Evolutionary conservation across 2,888 invertebrate genomes (phyloP).

Genomic region (Gandaritis pyraliata): DNA sequence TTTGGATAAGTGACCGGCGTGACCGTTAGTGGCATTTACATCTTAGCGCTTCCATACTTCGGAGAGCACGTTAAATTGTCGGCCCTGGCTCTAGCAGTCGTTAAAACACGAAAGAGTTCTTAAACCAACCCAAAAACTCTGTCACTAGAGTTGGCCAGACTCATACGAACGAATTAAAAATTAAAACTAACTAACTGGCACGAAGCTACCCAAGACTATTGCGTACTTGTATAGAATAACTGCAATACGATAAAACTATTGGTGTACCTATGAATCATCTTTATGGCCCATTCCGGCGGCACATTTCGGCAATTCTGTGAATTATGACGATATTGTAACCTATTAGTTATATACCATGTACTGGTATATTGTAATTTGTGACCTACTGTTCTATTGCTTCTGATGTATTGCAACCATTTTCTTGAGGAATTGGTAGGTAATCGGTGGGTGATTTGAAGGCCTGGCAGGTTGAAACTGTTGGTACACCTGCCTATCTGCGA

Average conservation of each 20-base stretch:
- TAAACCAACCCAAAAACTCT: too few relatives aligned
- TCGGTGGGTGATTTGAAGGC: constrained; percentile 14
- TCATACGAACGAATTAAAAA: neutral
- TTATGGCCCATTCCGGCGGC: constrained; percentile 75
- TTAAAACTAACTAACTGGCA: neutral
- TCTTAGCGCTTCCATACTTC: too few relatives aligned
- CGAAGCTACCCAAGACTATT: constrained; percentile 1
- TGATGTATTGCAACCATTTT: constrained; percentile 27
- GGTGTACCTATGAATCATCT: constrained; percentile 73
- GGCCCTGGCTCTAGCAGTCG: too few relatives aligned
- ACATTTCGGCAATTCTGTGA: constrained; percentile 76
- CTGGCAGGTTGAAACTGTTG: neutral
- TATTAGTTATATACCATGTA: constrained; percentile 10
- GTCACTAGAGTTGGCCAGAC: too few relatives aligned
- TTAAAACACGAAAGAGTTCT: too few relatives aligned
- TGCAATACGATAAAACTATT: constrained; percentile 70
- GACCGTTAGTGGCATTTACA: too few relatives aligned
- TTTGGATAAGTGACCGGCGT: too few relatives aligned
- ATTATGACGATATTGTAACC: constrained; percentile 52
- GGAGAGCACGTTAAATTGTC: too few relatives aligned
- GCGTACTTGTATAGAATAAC: constrained; percentile 11
- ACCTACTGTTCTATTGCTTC: constrained; percentile 24
- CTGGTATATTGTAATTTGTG: constrained; percentile 7
- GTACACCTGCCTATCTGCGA: too few relatives aligned
- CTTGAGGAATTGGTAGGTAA: constrained; percentile 23